Evolutionary conservation across 2,888 invertebrate species (phyloP).

Genomic region (Bimastos eiseni): DNA sequence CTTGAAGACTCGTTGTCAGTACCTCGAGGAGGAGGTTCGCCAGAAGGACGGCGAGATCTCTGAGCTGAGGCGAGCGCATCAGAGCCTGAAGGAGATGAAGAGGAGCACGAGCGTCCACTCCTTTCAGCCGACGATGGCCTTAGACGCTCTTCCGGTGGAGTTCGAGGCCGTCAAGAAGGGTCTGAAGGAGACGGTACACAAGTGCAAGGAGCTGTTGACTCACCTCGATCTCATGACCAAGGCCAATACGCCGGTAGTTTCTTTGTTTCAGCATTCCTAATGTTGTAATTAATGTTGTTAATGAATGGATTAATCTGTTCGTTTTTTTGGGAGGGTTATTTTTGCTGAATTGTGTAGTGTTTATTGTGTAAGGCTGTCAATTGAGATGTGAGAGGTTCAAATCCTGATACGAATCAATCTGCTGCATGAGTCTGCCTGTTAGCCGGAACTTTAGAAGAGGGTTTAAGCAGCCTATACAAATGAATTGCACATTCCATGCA

Average conservation of each 20-base stretch:
- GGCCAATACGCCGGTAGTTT: neutral
- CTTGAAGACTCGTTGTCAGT: neutral
- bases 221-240: neutral
- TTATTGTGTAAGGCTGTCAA: no score
- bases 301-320: neutral
- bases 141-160: neutral
- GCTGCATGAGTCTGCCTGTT: no score
- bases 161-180: slow-evolving; percentile 13
- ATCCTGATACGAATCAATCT: no score
- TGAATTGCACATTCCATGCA: no score
- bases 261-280: neutral
- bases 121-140: neutral
- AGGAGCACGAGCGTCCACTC: neutral
- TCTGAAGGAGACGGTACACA: neutral
- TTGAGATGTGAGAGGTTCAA: no score
- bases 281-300: neutral
- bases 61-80: neutral
- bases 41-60: neutral
- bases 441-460: no score
- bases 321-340: neutral
- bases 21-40: neutral
- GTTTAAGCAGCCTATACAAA: no score
- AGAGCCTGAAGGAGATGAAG: neutral
- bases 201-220: neutral
- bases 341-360: no score